A percentile compares a stretch with the other conserved stretches of the same genome.
These are phyloP conservation scores for Candoia aspera DNA, from an alignment of 2,113 vertebrate species.

Conservation along the genomic window DNA sequence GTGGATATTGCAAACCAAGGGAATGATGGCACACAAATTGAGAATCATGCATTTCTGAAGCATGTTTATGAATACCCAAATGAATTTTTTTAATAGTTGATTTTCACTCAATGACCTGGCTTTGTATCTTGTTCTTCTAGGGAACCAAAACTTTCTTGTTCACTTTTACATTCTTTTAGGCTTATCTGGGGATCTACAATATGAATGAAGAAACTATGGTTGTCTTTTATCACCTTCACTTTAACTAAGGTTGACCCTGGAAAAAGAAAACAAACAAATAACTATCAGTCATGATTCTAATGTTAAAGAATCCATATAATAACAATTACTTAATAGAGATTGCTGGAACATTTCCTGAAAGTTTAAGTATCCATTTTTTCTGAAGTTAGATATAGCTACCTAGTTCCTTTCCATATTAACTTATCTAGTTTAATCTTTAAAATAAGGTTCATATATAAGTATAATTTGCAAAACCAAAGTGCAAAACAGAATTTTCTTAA, in stretches of 20 bases:
- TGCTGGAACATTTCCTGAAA: neutral
- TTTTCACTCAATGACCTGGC: constrained; percentile 51
- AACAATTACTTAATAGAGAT: neutral
- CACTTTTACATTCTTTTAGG: constrained; percentile 18
- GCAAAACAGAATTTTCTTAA: constrained; percentile 9
- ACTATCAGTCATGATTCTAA: neutral
- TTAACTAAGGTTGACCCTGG: constrained; percentile 83
- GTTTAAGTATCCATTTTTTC: neutral
- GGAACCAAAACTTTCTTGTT: constrained; percentile 26
- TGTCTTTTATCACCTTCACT: constrained; percentile 85
- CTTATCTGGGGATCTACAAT: constrained; percentile 71
- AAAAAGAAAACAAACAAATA: constrained; percentile 17
- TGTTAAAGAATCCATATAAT: neutral
- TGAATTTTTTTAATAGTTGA: neutral
- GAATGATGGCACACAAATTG: neutral
- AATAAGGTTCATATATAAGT: constrained; percentile 3
- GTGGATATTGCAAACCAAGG: neutral
- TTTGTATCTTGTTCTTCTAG: constrained; percentile 43
- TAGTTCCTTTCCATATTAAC: neutral
- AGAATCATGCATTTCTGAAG: neutral
- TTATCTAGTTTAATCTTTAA: constrained; percentile 17
- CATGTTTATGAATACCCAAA: neutral
- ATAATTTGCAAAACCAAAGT: neutral
- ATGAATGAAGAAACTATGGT: constrained; percentile 87
- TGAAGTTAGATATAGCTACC: neutral